These are phyloP conservation scores for Phenganax marumi DNA, from an alignment of 92 coral and sea anemone genomes.

Conservation along the genomic window DNA sequence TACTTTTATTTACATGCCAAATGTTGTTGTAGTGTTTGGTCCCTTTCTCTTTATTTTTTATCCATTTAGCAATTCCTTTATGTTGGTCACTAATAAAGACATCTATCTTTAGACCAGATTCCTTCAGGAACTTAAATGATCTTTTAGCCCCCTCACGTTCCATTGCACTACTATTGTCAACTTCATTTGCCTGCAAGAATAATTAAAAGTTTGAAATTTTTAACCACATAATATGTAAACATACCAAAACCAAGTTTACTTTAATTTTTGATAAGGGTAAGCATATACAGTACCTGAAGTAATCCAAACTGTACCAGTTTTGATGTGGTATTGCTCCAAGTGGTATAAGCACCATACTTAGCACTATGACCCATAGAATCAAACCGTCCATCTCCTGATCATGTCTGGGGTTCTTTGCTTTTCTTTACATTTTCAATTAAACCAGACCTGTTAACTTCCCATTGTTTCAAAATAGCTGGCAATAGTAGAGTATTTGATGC, in stretches of 20 bases:
- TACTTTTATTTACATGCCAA: constrained; percentile 39
- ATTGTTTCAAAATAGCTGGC: constrained; percentile 9
- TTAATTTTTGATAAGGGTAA: background rate
- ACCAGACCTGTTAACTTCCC: constrained; percentile 9
- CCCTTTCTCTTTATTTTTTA: constrained; percentile 3
- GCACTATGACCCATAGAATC: constrained; percentile 27
- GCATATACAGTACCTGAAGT: background rate
- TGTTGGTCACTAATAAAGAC: constrained; percentile 41
- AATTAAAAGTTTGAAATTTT: background rate
- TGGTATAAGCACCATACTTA: constrained; percentile 12
- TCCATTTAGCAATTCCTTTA: constrained; percentile 40
- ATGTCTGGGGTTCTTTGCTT: background rate
- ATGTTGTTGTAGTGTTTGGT: constrained; percentile 27
- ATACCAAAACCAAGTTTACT: background rate
- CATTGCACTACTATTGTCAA: constrained; percentile 43
- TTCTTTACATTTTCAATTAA: constrained; percentile 11
- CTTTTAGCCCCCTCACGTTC: constrained; percentile 38
- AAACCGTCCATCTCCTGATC: constrained; percentile 28
- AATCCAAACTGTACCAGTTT: constrained; percentile 6
- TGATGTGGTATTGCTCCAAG: constrained; percentile 12
- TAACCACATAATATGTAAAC: too few species aligned
- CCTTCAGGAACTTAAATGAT: constrained; percentile 18
- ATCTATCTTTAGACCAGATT: constrained; percentile 29
- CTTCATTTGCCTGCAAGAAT: constrained; percentile 25
- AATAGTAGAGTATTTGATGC: constrained; percentile 10